phyloP scores from a whole-genome alignment of 2,888 invertebrate species.

The Thymelicus acteon region DNA sequence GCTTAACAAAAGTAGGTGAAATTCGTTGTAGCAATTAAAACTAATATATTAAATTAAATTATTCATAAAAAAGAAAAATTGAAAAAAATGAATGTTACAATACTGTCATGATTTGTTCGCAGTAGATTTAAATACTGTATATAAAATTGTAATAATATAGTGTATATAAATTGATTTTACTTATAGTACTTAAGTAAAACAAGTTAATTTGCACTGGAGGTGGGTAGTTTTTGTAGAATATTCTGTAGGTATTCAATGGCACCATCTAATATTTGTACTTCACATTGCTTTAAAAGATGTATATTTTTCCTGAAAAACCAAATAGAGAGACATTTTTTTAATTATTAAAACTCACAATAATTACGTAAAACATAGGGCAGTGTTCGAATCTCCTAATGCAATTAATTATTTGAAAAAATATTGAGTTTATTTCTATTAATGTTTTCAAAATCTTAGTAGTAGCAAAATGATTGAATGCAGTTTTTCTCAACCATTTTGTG shows the following conservation, averaged over 20 bases:
- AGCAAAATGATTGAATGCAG: no score
- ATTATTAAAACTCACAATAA: no score
- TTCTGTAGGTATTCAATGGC: slow-evolving; percentile 70
- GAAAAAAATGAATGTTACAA: slow-evolving; percentile 29
- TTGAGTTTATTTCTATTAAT: no score
- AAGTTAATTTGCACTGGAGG: slow-evolving; percentile 40
- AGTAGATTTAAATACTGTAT: slow-evolving; percentile 18
- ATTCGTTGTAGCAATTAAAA: slow-evolving; percentile 36
- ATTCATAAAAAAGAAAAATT: slow-evolving; percentile 16
- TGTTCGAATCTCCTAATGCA: no score
- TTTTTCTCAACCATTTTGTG: background rate
- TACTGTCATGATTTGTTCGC: slow-evolving; percentile 49
- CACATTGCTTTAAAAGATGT: slow-evolving; percentile 72
- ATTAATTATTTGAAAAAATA: no score
- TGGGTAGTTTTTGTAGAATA: slow-evolving; percentile 59
- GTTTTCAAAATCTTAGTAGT: no score
- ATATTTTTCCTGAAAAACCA: slow-evolving; percentile 69
- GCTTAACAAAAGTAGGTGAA: slow-evolving; percentile 30
- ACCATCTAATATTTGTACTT: slow-evolving; percentile 75
- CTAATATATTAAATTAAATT: slow-evolving; percentile 19
- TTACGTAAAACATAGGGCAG: no score
- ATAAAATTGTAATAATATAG: slow-evolving; percentile 44
- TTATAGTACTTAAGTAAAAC: background rate
- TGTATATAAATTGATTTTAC: background rate
- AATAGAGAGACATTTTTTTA: slow-evolving; percentile 9